Evolutionary conservation across 2,797 vertebrate species (phyloP).

Genomic region (Podargus strigoides): DNA sequence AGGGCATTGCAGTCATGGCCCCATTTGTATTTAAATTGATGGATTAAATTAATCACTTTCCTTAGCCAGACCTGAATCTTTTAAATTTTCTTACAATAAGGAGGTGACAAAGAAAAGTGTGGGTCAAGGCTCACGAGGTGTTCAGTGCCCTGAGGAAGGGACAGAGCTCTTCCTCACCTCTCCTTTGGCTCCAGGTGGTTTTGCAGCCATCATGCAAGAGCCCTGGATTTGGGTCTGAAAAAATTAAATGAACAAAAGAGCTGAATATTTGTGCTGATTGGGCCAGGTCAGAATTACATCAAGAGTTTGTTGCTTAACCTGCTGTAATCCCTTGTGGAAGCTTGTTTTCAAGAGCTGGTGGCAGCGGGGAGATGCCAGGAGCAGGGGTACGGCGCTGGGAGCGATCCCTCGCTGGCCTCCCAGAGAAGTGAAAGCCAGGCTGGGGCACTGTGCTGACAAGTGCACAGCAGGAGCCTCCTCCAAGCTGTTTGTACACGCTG

Average conservation of each 20-base stretch:
- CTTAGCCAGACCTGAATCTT: background rate
- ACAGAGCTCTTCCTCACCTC: background rate
- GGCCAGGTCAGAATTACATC: background rate
- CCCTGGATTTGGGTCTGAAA: background rate
- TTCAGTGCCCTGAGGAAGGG: background rate
- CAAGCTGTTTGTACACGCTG: background rate
- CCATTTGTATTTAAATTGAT: background rate
- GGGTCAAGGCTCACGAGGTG: rapidly evolving
- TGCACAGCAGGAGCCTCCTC: background rate
- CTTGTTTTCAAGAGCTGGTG: background rate
- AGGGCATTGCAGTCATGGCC: background rate
- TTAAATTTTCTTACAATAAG: background rate
- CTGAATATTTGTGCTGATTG: background rate
- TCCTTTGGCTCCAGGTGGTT: background rate
- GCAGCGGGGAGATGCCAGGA: background rate
- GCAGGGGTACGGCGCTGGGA: background rate
- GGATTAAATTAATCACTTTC: background rate
- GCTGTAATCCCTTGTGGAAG: background rate
- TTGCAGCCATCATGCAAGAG: background rate
- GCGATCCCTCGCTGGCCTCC: background rate
- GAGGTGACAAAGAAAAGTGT: background rate
- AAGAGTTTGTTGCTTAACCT: background rate
- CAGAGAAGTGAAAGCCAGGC: background rate
- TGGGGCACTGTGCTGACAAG: slow-evolving; percentile 1
- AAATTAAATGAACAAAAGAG: background rate